Percentiles rank a stretch among this genome's conserved stretches.
phyloP scores from a whole-genome alignment of 1,140 invertebrate species.

The Trachymyrmex septentrionalis region DNA sequence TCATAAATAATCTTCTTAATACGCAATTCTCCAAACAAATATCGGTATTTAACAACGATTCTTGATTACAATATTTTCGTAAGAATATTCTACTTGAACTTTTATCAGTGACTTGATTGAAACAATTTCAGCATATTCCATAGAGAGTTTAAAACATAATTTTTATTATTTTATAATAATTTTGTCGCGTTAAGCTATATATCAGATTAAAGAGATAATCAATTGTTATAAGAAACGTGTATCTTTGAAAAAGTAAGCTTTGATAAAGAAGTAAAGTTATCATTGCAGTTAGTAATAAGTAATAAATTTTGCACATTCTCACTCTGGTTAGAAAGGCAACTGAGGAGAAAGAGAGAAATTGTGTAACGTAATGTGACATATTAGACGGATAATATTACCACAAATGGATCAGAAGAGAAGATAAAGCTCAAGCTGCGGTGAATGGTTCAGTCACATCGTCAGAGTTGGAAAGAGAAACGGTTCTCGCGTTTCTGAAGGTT shows the following conservation, averaged over 20 bases:
- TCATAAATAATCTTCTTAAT: neutral
- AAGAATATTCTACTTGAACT: neutral
- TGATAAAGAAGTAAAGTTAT: conserved; percentile 47
- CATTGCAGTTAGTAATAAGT: conserved; percentile 55
- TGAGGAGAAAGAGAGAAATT: conserved; percentile 2
- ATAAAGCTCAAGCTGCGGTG: neutral
- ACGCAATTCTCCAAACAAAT: neutral
- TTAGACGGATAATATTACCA: conserved; percentile 53
- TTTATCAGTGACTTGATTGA: neutral
- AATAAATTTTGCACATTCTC: conserved; percentile 66
- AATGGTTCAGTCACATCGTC: conserved; percentile 15
- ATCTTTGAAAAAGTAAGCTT: too few species aligned
- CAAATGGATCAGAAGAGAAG: conserved; percentile 26
- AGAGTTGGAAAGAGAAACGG: conserved; percentile 20
- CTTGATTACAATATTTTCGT: neutral
- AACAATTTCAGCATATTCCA: neutral
- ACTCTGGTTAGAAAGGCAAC: conserved; percentile 20
- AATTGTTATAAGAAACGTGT: too few species aligned
- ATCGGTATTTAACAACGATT: conserved; percentile 1
- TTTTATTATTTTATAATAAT: neutral
- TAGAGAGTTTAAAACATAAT: neutral
- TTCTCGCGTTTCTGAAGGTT: neutral
- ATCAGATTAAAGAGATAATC: conserved; percentile 45
- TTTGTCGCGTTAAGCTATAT: conserved; percentile 12
- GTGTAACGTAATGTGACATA: conserved; percentile 44